Percentiles rank a stretch among this genome's conserved stretches.
Conservation (phyloP, 1,140 invertebrate species). For the Sesamia nonagrioides region DNA sequence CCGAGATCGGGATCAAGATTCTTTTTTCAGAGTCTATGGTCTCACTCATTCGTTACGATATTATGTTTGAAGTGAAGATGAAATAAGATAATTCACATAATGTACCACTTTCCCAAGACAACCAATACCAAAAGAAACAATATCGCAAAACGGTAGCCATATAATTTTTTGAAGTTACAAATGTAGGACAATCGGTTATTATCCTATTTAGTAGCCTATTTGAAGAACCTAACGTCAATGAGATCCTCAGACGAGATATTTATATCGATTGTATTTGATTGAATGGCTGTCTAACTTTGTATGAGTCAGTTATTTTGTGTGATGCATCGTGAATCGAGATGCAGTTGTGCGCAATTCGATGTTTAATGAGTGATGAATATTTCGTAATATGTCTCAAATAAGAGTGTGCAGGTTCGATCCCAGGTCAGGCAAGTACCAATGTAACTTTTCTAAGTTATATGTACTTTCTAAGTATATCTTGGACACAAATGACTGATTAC, state of each 20-base stretch:
- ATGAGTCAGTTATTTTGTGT: background rate
- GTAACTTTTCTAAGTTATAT: too few relatives aligned
- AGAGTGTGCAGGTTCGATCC: too few relatives aligned
- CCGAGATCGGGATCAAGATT: too few relatives aligned
- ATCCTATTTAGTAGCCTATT: background rate
- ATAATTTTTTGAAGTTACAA: background rate
- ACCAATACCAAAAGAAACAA: background rate
- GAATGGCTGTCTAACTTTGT: background rate
- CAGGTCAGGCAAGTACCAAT: too few relatives aligned
- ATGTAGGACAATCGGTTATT: background rate
- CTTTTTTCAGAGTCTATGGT: too few relatives aligned
- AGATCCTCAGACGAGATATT: background rate
- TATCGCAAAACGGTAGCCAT: background rate
- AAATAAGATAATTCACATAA: too few relatives aligned
- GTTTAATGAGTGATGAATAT: background rate
- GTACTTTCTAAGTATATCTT: too few relatives aligned
- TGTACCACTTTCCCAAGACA: too few relatives aligned
- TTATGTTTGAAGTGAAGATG: too few relatives aligned
- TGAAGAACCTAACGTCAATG: background rate
- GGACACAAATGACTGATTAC: too few relatives aligned
- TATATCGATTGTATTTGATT: conserved; percentile 5
- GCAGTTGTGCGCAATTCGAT: background rate
- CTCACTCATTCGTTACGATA: too few relatives aligned
- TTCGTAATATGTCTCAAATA: too few relatives aligned
- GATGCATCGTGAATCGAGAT: background rate